These are phyloP conservation scores for Cairina moschata DNA, from an alignment of 2,113 vertebrate genomes.

Conservation along the genomic window DNA sequence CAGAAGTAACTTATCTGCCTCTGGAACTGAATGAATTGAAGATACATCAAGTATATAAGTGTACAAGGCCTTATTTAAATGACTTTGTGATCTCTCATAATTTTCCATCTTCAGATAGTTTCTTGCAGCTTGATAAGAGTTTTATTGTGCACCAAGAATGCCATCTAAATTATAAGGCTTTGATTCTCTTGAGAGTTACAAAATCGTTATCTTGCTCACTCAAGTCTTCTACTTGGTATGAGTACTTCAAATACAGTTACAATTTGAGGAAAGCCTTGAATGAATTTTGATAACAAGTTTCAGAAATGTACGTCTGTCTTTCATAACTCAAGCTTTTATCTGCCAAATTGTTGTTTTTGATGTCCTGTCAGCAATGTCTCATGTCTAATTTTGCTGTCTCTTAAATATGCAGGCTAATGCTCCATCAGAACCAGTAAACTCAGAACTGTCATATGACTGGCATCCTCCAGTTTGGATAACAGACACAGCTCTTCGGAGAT, in stretches of 20 bases:
- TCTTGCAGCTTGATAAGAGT: background rate
- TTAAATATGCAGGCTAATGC: conserved; percentile 71
- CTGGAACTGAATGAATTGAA: background rate
- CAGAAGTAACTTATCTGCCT: background rate
- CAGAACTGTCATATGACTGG: conserved; percentile 86
- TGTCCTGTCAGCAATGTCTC: background rate
- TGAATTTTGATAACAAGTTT: background rate
- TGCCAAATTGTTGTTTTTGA: background rate
- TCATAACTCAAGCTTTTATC: background rate
- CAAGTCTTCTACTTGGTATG: background rate
- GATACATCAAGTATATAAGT: too few species aligned
- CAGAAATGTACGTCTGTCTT: background rate
- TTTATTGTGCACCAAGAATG: background rate
- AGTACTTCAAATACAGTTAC: background rate
- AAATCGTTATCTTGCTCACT: background rate
- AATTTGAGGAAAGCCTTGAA: background rate
- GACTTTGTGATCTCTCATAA: background rate
- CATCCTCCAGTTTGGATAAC: conserved; percentile 94
- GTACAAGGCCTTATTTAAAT: background rate
- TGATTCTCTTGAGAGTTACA: background rate
- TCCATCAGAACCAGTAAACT: conserved; percentile 74
- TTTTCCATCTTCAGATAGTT: background rate
- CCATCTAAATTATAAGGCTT: background rate
- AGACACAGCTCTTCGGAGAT: conserved; percentile 90
- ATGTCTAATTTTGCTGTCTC: background rate